Conservation (phyloP, 35 echinoderm and acorn worm species). For the Anneissia japonica region DNA sequence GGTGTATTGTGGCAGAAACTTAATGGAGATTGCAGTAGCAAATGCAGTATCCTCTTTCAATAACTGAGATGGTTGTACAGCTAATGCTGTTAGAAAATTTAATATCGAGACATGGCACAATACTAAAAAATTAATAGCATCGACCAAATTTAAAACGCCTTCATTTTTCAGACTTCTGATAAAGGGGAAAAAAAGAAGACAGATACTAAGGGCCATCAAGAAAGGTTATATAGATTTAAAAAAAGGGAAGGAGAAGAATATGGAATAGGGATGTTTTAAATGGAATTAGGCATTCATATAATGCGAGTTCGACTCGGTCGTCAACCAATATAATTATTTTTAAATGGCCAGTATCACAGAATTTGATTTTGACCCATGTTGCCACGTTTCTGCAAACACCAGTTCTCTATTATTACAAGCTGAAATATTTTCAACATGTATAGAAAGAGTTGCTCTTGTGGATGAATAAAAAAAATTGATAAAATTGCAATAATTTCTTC, state of each 20-base stretch:
- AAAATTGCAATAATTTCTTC: too few relatives aligned
- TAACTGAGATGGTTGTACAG: constrained; percentile 1
- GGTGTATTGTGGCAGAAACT: neutral
- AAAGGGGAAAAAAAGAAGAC: neutral
- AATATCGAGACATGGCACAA: neutral
- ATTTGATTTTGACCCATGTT: too few relatives aligned
- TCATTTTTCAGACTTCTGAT: neutral
- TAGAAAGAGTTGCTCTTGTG: too few relatives aligned
- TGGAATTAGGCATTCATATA: too few relatives aligned
- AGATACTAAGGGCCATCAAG: constrained; percentile 18
- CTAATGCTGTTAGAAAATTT: neutral
- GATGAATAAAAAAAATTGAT: too few relatives aligned
- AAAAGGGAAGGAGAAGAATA: neutral
- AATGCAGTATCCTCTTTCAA: neutral
- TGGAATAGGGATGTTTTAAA: too few relatives aligned
- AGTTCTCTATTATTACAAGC: too few relatives aligned
- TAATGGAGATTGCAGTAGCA: neutral
- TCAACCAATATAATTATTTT: too few relatives aligned
- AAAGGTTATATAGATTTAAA: constrained; percentile 33
- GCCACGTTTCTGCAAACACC: too few relatives aligned
- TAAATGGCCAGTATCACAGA: too few relatives aligned
- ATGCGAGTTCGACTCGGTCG: too few relatives aligned
- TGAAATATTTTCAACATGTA: too few relatives aligned
- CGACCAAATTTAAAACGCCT: neutral
- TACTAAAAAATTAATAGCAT: neutral